Percentiles rank a stretch among this genome's conserved stretches.
phyloP scores from a whole-genome alignment of 2,797 vertebrate species.

The Percopsis omiscomaycus region DNA sequence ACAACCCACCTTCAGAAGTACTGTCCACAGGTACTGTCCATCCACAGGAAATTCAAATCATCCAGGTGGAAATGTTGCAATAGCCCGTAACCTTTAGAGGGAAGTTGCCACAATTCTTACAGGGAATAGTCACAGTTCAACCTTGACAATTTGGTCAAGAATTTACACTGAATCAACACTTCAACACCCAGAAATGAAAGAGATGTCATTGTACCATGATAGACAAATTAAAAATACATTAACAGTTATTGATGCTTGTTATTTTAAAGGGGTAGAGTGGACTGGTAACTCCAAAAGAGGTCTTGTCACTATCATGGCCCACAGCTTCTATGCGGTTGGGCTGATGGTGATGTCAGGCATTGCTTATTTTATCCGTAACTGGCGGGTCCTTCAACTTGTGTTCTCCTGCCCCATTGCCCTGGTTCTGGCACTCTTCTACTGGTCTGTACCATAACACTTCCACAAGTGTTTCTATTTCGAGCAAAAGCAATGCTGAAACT shows the following conservation, averaged over 20 bases:
- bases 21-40: too few relatives aligned
- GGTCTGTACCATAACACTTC: constrained; percentile 69
- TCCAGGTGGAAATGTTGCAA: too few relatives aligned
- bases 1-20: too few relatives aligned
- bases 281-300: constrained; percentile 79
- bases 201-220: too few relatives aligned
- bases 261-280: constrained; percentile 78
- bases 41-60: too few relatives aligned
- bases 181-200: too few relatives aligned
- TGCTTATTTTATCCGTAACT: constrained; percentile 80
- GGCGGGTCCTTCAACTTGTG: constrained; percentile 84
- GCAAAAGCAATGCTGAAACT: not conserved
- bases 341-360: constrained; percentile 82
- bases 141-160: too few relatives aligned
- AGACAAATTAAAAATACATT: too few relatives aligned
- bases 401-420: constrained; percentile 72
- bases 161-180: too few relatives aligned
- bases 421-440: constrained; percentile 69
- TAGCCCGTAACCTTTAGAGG: too few relatives aligned
- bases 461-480: not conserved
- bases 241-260: not conserved
- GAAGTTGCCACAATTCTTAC: too few relatives aligned
- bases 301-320: constrained; percentile 72
- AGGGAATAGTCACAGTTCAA: too few relatives aligned
- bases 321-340: constrained; percentile 73